Evolutionary conservation across 2,888 invertebrate genomes (phyloP), one percentile per base, ranked within the genome.

Genomic region (Dynastes grantii): DNA sequence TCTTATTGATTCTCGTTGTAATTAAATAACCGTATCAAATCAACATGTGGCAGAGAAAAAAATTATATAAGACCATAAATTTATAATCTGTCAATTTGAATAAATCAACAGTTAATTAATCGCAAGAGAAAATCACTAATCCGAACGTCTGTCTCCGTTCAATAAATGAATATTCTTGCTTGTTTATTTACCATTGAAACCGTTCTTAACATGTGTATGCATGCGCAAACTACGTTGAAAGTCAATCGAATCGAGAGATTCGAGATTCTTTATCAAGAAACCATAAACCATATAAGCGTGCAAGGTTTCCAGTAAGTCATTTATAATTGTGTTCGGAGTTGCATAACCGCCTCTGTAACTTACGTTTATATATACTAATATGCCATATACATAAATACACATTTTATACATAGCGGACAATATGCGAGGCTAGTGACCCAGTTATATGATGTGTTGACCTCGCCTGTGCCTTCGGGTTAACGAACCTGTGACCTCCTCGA

Each of bases 391-490:
- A 45, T 65, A 40, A 37, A 13, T 45, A 45, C 37, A 65, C 16
- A 65, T 37, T 9, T 63, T 32, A n/a, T 45, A 67, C 16, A 8
- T 73, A 70, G 78, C 40, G 76, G 78, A 76, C 78, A 76, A 80
- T 80, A 67, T 80, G 81, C 81, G 81, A 80, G 82, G 81, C 81
- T 81, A 78, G 81, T 82, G 82, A 80, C 83, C 83, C 80, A 83
- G 82, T 82, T 83, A 79, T 79, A 80, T 76, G 73, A 75, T 75
- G 45, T 75, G 73, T 61, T 75, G 83, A 82, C 83, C 83, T 83
- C 79, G 79, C 81, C 75, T 73, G 82, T 64, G 78, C 65, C 65
- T 80, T 81, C 80, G 79, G 83, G 83, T 83, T 81, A 83, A 83
- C 82, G 81, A 83, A 81, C 83, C 81, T 78, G 73, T 81, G 82